Base-by-base conservation (phyloP, 2,113 vertebrate genomes). In the Panthera tigris region DNA sequence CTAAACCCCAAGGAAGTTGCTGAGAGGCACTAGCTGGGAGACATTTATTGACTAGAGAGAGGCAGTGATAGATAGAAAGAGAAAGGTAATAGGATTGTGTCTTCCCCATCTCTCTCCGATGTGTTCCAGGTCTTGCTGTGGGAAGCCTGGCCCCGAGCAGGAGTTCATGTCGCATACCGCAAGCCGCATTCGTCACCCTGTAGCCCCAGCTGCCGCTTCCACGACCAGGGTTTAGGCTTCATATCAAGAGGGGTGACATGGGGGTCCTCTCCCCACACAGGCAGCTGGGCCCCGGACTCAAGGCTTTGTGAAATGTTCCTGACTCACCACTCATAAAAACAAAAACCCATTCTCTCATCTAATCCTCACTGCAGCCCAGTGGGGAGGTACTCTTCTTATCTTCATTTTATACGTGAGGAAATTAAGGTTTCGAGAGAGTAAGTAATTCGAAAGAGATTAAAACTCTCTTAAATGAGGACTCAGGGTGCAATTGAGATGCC, bases 181-280 rank as follows among this genome's bases (percentile, higher is more conserved):
- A 1, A 61, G 52, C 5, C 52, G 55, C 50, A 15, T 23, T 50
- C 41, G 36, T 48, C 74, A 33, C 29, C 74, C 41, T 36, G 3
- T 1, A 61, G 76, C 81, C 23, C 45, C 63, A 33, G 50, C 50
- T 25, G 11, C 66, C 80, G 19, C 69, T 50, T 61, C n/a, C 25
- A 57, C 55, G 21, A 23, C 7, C 57, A 61, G 21, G 57, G 57
- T 61, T 61, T 25, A 61, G 57, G 57, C 19, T 14, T 94, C 69
- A 16, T 0, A 13, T 23, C 19, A 7, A 31, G 69, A 79, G 39
- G 29, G 21, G 27, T 3, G 25, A 39, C 23, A 19, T 21, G 16
- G 45, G 23, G 4, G 5, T 33, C 45, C 65, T 31, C 33, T 27
- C 19, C 14, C 41, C 61, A 41, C 0, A 0, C 1, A 0, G 18